These are phyloP conservation scores for Nomada flava DNA, from an alignment of 2,888 invertebrate species.

Conservation along the genomic window DNA sequence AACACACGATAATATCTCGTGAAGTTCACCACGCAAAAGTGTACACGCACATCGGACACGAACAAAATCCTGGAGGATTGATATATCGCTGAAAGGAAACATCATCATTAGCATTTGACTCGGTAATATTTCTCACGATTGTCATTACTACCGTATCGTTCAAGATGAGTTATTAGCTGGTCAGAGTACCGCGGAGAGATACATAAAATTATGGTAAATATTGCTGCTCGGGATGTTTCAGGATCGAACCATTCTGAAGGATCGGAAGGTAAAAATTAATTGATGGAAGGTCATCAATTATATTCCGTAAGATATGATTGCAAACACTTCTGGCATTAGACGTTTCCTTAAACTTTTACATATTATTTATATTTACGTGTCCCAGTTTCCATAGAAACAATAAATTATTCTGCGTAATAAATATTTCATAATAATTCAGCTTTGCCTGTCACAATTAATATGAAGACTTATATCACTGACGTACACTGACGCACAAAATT, in stretches of 20 bases:
- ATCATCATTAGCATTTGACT: conserved; percentile 55
- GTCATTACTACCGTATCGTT: conserved; percentile 27
- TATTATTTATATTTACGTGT: background rate
- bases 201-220: conserved; percentile 41
- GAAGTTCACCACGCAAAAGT: conserved; percentile 25
- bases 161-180: conserved; percentile 46
- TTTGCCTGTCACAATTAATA: too few species aligned
- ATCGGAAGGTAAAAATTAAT: background rate
- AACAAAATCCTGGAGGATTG: conserved; percentile 40
- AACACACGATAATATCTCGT: conserved; percentile 34
- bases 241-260: conserved; percentile 3
- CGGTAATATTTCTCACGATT: conserved; percentile 51
- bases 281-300: background rate
- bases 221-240: background rate
- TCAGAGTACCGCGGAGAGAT: conserved; percentile 8
- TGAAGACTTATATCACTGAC: too few species aligned
- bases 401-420: too few species aligned
- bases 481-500: too few species aligned
- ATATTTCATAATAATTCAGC: too few species aligned
- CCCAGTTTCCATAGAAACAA: too few species aligned
- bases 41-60: conserved; percentile 10
- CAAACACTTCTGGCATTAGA: background rate
- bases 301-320: background rate
- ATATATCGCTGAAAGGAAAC: conserved; percentile 58
- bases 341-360: background rate